Evolutionary conservation across 2,797 vertebrate genomes (phyloP).

Genomic region (Girardinus metallicus): DNA sequence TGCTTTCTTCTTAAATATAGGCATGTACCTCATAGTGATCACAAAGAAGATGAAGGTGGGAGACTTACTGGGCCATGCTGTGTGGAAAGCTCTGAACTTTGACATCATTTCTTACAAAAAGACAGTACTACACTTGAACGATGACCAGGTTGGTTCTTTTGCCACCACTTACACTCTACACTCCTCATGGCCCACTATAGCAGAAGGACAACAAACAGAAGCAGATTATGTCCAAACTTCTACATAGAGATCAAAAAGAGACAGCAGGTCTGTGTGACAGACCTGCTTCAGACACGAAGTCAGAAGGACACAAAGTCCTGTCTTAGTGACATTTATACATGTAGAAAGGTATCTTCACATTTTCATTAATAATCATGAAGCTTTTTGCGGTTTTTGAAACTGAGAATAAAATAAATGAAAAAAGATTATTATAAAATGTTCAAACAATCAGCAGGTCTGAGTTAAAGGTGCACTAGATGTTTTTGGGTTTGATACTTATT

Average conservation of each 20-base stretch:
- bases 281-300: too few species aligned
- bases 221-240: too few species aligned
- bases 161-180: background rate
- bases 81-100: constrained; percentile 95
- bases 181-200: background rate
- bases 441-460: background rate
- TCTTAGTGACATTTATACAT: too few species aligned
- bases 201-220: too few species aligned
- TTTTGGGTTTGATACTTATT: background rate
- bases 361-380: too few species aligned
- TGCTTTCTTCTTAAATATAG: constrained; percentile 63
- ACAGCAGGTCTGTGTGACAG: too few species aligned
- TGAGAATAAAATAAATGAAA: too few species aligned
- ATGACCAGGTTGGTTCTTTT: constrained; percentile 85
- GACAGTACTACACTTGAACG: constrained; percentile 94
- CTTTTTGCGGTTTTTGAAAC: too few species aligned
- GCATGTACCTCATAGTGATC: constrained; percentile 93
- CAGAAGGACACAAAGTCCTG: too few species aligned
- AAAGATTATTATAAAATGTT: background rate
- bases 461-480: too few species aligned
- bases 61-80: constrained; percentile 88
- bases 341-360: too few species aligned
- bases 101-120: constrained; percentile 96
- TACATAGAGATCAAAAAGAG: too few species aligned
- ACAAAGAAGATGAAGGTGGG: constrained; percentile 96